These are phyloP conservation scores for Meta bourneti DNA, from an alignment of 2,888 invertebrate genomes.

Conservation along the genomic window DNA sequence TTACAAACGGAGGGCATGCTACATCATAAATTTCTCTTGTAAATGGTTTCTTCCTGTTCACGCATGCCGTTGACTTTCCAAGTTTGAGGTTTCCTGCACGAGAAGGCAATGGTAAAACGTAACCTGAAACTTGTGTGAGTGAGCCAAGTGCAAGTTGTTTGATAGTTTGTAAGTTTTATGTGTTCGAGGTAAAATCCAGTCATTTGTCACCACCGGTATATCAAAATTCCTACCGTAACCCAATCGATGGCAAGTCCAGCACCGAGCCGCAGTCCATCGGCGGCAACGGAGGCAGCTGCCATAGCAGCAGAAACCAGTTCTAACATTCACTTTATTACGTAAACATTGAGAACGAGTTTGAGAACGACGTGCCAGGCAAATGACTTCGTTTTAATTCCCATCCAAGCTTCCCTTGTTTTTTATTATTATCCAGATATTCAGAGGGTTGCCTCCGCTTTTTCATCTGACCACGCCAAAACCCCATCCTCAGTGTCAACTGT, in stretches of 20 bases:
- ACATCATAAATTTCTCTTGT: neutral
- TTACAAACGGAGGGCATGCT: neutral
- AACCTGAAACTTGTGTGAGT: neutral
- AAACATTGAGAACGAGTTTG: constrained; percentile 76
- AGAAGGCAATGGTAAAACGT: neutral
- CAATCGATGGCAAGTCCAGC: constrained; percentile 60
- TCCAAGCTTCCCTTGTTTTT: constrained; percentile 59
- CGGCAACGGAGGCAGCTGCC: constrained; percentile 50
- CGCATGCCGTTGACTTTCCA: neutral
- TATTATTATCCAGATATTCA: constrained; percentile 47
- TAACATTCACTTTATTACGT: constrained; percentile 75
- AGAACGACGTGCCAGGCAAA: constrained; percentile 74
- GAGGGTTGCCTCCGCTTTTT: constrained; percentile 43
- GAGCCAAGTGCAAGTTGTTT: neutral
- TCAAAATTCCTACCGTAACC: constrained; percentile 68
- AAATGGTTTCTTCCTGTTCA: neutral
- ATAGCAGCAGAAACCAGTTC: constrained; percentile 62
- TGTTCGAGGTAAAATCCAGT: constrained; percentile 4
- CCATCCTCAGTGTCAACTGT: constrained; percentile 19
- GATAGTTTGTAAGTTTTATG: neutral
- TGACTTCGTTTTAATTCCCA: constrained; percentile 75
- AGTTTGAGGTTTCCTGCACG: neutral
- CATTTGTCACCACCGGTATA: constrained; percentile 59
- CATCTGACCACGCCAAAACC: constrained; percentile 48
- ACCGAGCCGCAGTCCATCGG: constrained; percentile 18